A percentile compares a stretch with the other conserved stretches of the same genome.
These are phyloP conservation scores for Catostomus latipinnis DNA, from an alignment of 2,797 vertebrate genomes.

Conservation along the genomic window DNA sequence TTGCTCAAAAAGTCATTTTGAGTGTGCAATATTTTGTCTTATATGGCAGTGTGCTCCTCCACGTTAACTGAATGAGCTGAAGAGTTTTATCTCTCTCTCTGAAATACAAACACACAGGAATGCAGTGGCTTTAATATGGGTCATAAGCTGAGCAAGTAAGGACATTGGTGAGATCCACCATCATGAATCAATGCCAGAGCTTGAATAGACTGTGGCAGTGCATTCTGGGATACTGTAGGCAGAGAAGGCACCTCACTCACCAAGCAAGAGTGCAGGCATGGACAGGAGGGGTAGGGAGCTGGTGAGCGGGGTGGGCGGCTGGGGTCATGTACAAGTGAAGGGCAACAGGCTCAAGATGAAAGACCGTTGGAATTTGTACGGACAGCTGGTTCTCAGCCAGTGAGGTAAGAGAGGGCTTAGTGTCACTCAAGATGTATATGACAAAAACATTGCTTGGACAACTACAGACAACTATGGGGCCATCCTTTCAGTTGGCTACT, in stretches of 20 bases:
- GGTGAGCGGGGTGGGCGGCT: not conserved
- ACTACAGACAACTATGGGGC: not conserved
- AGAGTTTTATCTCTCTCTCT: not conserved
- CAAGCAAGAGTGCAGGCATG: no score
- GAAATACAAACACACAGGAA: not conserved
- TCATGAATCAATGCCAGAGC: constrained; percentile 15
- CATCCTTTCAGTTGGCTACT: not conserved
- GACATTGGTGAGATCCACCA: not conserved
- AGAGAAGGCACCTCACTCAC: not conserved
- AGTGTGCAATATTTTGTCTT: no score
- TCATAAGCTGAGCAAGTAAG: no score
- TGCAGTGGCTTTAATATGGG: not conserved
- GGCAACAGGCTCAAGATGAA: constrained; percentile 59
- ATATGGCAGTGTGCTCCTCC: no score
- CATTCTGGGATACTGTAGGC: constrained; percentile 17
- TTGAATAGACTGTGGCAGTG: constrained; percentile 8
- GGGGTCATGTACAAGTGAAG: not conserved
- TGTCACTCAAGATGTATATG: constrained; percentile 45
- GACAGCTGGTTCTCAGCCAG: constrained; percentile 65
- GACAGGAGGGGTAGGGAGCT: constrained; percentile 11
- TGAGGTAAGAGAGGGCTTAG: constrained; percentile 51
- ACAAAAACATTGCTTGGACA: not conserved
- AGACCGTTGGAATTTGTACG: constrained; percentile 60
- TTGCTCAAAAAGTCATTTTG: no score
- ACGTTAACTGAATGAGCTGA: not conserved